Base-by-base conservation (phyloP, 2,888 invertebrate genomes). In the Argyresthia goedartella region DNA sequence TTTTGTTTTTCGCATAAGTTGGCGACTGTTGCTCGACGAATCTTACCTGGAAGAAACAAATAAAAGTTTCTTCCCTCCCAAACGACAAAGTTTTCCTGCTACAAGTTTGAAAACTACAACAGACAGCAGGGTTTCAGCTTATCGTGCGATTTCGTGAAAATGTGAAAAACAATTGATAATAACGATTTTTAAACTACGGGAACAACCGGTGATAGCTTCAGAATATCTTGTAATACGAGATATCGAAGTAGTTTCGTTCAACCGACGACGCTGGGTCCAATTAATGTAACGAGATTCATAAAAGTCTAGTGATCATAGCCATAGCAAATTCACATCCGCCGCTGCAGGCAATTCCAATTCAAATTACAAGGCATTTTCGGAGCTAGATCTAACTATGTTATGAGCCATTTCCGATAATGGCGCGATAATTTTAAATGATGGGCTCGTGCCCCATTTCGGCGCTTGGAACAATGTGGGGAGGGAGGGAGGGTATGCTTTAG, bases 11-110 rank as follows among this genome's bases (percentile, higher is more conserved):
- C n/a, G 94, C 91, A 72, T 93, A 95, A 33, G 93, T 92, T 33
- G 94, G 93, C 33, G 94, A 93, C 69, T 94, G 92, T 57, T 91
- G 91, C 73, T 95, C 94, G 50, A 95, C 94, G 68, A 95, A 95
- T 71, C 92, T 91, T 45, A 95, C 94, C 91, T 94, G 84, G 61
- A 90, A 51, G 35, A 34, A 48, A 48, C 48, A 36, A 48, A 13
- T 15, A 13, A 10, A 48, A 10, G 9, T 9, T 36, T 36, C 36
- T 36, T 36, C 36, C 10, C 15, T 36, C 11, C 10, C 36, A 4
- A 4, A 10, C 48, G 36, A 36, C 8, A n/a, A 50, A 50, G 41
- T 50, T 50, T 25, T 25, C 25, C 25, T 25, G 6, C 25, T 25
- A 25, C 41, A 41, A 41, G 25, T 25, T 25, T 25, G 6, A 2